Evolutionary conservation across 2,888 invertebrate genomes (phyloP).

Genomic region (Dolichomitus sp.): DNA sequence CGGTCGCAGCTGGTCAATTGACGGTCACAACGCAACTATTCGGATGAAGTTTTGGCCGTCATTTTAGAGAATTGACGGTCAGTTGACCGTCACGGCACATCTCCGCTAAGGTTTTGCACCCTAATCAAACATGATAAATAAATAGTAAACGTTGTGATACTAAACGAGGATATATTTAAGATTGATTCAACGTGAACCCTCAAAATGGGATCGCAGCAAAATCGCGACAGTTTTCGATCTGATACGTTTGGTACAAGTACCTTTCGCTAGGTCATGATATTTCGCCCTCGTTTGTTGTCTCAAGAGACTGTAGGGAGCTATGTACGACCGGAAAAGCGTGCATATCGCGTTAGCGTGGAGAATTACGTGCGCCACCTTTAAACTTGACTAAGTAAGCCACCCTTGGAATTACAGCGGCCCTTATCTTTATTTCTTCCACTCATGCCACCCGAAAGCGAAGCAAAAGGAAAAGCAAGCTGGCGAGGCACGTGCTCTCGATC

Average conservation of each 20-base stretch:
- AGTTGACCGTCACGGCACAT: no score
- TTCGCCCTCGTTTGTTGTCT: constrained; percentile 6
- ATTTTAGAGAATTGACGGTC: no score
- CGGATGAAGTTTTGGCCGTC: no score
- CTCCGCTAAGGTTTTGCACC: neutral
- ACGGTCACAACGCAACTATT: no score
- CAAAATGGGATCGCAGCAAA: neutral
- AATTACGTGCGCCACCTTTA: constrained; percentile 29
- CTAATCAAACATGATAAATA: neutral
- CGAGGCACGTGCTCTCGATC: constrained; percentile 45
- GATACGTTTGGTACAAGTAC: neutral
- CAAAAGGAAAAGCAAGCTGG: constrained; percentile 4
- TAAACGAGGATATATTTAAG: neutral
- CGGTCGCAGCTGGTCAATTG: no score
- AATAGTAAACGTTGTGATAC: neutral
- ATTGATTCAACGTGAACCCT: neutral
- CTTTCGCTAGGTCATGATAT: neutral
- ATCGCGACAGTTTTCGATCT: neutral
- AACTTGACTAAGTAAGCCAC: constrained; percentile 30
- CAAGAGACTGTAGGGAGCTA: neutral
- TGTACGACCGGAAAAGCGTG: neutral
- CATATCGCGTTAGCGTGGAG: neutral
- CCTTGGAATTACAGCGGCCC: constrained; percentile 36
- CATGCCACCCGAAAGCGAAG: constrained; percentile 36
- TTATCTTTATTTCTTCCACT: constrained; percentile 37